These are phyloP conservation scores for Synergus japonicus DNA, from an alignment of 2,888 invertebrate genomes.

Conservation along the genomic window DNA sequence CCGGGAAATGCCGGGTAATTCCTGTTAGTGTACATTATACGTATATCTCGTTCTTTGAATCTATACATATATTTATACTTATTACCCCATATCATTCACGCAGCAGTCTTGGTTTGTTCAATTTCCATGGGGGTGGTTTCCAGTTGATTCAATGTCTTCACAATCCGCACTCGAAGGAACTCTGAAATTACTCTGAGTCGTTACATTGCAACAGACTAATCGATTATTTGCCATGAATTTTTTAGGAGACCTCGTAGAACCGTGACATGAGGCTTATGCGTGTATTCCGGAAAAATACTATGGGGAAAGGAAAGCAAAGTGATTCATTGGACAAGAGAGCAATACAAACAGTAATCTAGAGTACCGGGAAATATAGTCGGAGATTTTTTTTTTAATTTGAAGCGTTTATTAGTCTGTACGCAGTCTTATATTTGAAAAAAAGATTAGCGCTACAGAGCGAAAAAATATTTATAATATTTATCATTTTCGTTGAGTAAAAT, in stretches of 20 bases:
- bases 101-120: not conserved
- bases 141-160: not conserved
- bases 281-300: constrained; percentile 35
- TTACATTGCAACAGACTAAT: constrained; percentile 57
- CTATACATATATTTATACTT: not conserved
- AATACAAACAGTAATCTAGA: constrained; percentile 30
- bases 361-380: not conserved
- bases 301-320: constrained; percentile 5
- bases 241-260: constrained; percentile 57
- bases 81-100: not conserved
- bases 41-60: not conserved
- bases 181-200: constrained; percentile 13
- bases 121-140: not conserved
- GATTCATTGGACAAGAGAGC: constrained; percentile 10
- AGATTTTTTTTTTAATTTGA: no score
- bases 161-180: not conserved
- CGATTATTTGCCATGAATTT: constrained; percentile 62
- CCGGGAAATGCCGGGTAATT: no score
- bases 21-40: no score
- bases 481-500: no score
- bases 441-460: no score
- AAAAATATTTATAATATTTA: no score
- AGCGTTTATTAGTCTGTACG: no score
- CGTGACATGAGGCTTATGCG: constrained; percentile 53
- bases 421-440: no score